Conservation (phyloP, 2,797 vertebrate genomes). For the Schizopygopsis pylzovi region DNA sequence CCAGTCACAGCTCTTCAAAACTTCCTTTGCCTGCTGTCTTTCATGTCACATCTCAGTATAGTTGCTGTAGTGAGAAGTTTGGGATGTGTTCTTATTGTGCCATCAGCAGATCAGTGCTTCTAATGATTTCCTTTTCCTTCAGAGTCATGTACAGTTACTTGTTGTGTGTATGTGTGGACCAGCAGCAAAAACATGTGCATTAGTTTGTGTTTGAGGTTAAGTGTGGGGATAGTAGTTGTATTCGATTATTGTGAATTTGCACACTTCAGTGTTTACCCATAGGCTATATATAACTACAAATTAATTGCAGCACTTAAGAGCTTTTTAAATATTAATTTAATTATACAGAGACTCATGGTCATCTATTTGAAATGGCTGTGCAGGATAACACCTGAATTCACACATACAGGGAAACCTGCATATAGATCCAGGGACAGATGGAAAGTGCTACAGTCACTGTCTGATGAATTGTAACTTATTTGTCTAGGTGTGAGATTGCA, state of each 20-base stretch:
- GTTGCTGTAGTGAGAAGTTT: background rate
- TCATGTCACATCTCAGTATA: background rate
- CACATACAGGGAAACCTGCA: background rate
- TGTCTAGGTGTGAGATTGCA: constrained; percentile 26
- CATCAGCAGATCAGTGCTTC: background rate
- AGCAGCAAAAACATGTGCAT: background rate
- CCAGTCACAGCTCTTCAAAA: background rate
- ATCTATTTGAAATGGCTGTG: background rate
- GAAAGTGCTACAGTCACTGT: constrained; percentile 1
- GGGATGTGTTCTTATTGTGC: background rate
- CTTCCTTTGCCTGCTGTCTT: background rate
- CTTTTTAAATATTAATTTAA: background rate
- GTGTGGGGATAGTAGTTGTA: background rate
- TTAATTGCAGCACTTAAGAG: too few relatives aligned
- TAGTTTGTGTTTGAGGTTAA: background rate
- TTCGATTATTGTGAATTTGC: background rate
- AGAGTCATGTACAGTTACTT: background rate
- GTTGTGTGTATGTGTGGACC: background rate
- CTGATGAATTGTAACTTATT: constrained; percentile 7
- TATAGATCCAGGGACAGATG: constrained; percentile 3
- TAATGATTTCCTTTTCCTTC: background rate
- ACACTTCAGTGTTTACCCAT: background rate
- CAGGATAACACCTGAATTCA: background rate
- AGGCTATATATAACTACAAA: background rate
- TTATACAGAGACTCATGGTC: background rate